Evolutionary conservation across 2,797 vertebrate genomes (phyloP), one percentile per base, ranked within the genome.

Genomic region (Crocidura indochinensis): DNA sequence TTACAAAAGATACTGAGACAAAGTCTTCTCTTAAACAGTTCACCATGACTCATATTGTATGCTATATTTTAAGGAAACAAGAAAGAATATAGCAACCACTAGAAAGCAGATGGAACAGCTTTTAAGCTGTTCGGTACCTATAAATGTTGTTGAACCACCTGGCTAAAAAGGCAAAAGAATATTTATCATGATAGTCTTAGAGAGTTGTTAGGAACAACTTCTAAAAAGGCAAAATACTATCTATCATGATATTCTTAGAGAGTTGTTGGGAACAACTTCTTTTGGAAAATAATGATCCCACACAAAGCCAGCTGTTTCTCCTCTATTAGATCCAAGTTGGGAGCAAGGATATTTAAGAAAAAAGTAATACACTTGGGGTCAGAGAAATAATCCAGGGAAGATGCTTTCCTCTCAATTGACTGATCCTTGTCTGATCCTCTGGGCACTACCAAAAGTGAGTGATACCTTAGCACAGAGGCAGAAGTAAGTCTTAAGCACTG

Each of bases 41-140:
- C 96, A 94, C 97, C 92, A 95, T 97, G 85, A 95, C 96, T 97
- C 96, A 95, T 93, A 95, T 93, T 96, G 94, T 95, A 76, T 79
- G 6, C 64, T 94, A 93, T 95, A 96, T 90, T 95, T 96, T 92
- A 96, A 96, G 95, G 92, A 97, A 97, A 96, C 69, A 94, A 97
- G 96, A 86, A 96, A 96, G 95, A 95, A 95, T 92, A 94, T 92
- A 96, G 90, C 94, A 95, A 80, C 47, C 83, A 90, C 94, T 96
- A 94, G 82, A 75, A 93, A 95, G 82, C 95, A 97, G 88, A 92
- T 92, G 96, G 96, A 86, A 95, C 91, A 91, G 93, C 84, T 92
- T 97, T 86, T 90, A 96, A 97, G 97, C 93, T 75, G 95, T 96
- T 94, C 26, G 60, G 67, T 91, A 84, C 49, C 83, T 93, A 2